Conservation (phyloP, 92 coral and sea anemone species). For the Epizoanthus fatuus region DNA sequence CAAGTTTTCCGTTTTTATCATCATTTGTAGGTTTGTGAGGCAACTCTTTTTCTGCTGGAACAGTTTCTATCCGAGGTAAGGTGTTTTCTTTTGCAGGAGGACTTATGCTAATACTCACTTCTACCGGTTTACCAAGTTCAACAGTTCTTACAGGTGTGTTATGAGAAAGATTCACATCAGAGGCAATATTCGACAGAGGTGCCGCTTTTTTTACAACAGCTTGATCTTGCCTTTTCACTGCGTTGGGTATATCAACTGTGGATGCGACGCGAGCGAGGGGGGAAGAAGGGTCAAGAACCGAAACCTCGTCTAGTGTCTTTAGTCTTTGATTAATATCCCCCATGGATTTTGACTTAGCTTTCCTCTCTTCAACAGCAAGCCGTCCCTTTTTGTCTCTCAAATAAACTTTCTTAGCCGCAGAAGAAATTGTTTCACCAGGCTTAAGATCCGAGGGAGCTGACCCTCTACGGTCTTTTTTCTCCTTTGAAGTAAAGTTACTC, state of each 20-base stretch:
- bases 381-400: constrained; percentile 84
- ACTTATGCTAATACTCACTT: constrained; percentile 9
- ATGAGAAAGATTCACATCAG: background rate
- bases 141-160: background rate
- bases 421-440: constrained; percentile 43
- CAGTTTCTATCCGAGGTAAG: background rate
- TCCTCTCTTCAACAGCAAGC: constrained; percentile 64
- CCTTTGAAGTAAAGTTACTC: constrained; percentile 77
- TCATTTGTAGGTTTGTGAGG: background rate
- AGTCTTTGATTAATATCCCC: constrained; percentile 79
- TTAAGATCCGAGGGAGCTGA: constrained; percentile 28
- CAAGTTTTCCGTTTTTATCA: background rate
- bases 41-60: background rate
- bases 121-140: constrained; percentile 36
- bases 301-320: constrained; percentile 66
- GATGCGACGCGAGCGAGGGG: constrained; percentile 79
- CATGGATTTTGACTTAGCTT: constrained; percentile 75
- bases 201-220: background rate
- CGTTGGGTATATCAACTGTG: constrained; percentile 78
- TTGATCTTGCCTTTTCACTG: background rate
- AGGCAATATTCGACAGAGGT: background rate
- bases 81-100: constrained; percentile 30
- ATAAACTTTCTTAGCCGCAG: constrained; percentile 57
- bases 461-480: constrained; percentile 76
- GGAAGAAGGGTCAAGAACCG: constrained; percentile 67